phyloP scores from a whole-genome alignment of 2,797 vertebrate species.

The Epinephelus malabaricus region DNA sequence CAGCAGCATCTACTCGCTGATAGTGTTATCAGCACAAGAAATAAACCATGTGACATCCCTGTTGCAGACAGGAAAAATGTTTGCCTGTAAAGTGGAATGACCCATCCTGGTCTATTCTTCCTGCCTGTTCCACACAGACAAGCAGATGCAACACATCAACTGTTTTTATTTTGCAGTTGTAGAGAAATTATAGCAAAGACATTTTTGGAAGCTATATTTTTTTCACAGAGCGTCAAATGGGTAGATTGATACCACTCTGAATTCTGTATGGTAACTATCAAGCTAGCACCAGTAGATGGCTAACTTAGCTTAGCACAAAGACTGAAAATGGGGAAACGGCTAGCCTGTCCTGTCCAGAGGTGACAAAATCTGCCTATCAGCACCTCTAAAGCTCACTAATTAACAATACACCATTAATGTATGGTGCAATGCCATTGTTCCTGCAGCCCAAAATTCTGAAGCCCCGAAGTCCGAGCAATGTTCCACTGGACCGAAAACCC shows the following conservation, averaged over 20 bases:
- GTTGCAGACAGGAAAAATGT: constrained; percentile 34
- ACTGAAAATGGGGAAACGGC: not conserved
- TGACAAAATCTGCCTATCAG: not conserved
- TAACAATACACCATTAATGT: not conserved
- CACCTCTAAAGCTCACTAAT: not conserved
- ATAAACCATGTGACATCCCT: constrained; percentile 33
- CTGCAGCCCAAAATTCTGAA: no score
- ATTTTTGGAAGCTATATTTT: not conserved
- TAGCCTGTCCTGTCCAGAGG: not conserved
- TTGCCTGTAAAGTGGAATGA: constrained; percentile 21
- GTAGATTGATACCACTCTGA: not conserved
- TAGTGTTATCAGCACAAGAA: constrained; percentile 47
- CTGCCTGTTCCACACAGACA: not conserved
- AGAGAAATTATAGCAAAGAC: not conserved
- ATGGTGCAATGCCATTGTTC: no score
- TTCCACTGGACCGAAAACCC: no score
- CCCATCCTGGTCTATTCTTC: not conserved
- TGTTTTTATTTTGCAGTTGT: not conserved
- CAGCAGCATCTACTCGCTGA: constrained; percentile 32
- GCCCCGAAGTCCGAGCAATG: no score
- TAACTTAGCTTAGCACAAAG: constrained; percentile 11
- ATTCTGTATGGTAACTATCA: not conserved
- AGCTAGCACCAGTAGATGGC: not conserved
- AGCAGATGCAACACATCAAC: not conserved
- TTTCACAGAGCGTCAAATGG: not conserved